Base-by-base conservation (phyloP, 2,888 invertebrate genomes). In the Hoplodrina ambigua region DNA sequence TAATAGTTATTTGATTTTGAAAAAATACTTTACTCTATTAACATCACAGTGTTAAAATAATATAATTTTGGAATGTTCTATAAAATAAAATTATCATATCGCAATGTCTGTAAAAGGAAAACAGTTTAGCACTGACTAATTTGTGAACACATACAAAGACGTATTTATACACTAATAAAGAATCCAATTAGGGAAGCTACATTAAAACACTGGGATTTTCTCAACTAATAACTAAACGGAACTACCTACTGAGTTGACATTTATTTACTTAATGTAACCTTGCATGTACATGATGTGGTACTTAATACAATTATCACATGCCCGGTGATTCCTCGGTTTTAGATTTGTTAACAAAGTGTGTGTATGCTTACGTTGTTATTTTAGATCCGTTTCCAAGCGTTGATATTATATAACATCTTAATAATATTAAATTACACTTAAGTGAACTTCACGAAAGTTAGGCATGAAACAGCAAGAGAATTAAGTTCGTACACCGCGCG, bases 231-330 rank as follows among this genome's bases (percentile, higher is more conserved):
- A 80, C 75, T 86, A 91, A 93, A 91, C 91, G 92, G 91, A 92
- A 91, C 91, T 91, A 71, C 60, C 91, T 91, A 71, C 60, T 73
- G 33, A 68, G 33, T 6, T 55, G 63, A 91, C 87, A 86, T 89
- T 91, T 92, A 90, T 91, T 89, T 89, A 88, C 86, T 88, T 86
- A 84, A 72, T 77, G 82, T 70, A 90, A 77, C 93, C 94, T 94
- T 91, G 93, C 83, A 78, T 70, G 69, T 79, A 72, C 69, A 79
- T 74, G 63, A 87, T 86, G 89, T 92, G 91, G 87, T 86, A 66
- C 69, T 44, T 46, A 91, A 93, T 90, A 90, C 84, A 88, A 94
- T 94, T 94, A 94, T 84, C 94, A 92, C 85, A 85, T 87, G 86
- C 86, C 79, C 69, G 86, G 83, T 80, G 86, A 88, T 88, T 91